Evolutionary conservation across 1,140 invertebrate species (phyloP), one percentile per base, ranked within the genome.

Genomic region (Aphis gossypii): DNA sequence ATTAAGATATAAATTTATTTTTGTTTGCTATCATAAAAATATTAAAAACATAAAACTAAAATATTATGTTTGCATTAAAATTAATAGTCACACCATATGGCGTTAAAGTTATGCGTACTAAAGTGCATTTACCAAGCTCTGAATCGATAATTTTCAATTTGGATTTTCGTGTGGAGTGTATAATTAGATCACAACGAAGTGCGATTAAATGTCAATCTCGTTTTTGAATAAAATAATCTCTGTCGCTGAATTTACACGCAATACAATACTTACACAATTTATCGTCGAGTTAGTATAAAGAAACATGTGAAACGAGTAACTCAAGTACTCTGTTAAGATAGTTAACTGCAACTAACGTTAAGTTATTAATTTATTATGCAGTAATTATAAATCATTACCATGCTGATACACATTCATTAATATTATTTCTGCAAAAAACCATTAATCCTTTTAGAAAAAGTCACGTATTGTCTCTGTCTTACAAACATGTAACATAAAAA

Each of bases 81-180:
- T 89, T 89, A 54, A 89, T 56, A 54, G 87, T 38, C 48, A 38
- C 23, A 38, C 87, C 51, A 38, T 56, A 35, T 88, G 86, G 48
- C n/a, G n/a, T 48, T n/a, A 51, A 51, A 3, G 18, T 25, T n/a
- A 51, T 51, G n/a, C 87, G 18, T 48, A 88, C 20, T 51, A 9
- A 20, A 8, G 38, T 38, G 11, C 8, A 54, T 88, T 51, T 87
- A 44, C 46, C 41, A 87, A 46, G 84, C 82, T n/a, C 25, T 9
- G 11, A 87, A 87, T 87, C 84, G 14, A 51, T 88, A 88, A 51
- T 88, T 35, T 88, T 88, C 86, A 88, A 88, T 51, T 48, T 88
- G 0, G 41, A 25, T 41, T 25, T 86, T 44, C 44, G 7, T 35
- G n/a, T 23, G 18, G 9, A 21, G 20, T 83, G 38, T 21, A 83